Conservation (phyloP, 2,797 vertebrate genomes). For the Galaxias olidus region DNA sequence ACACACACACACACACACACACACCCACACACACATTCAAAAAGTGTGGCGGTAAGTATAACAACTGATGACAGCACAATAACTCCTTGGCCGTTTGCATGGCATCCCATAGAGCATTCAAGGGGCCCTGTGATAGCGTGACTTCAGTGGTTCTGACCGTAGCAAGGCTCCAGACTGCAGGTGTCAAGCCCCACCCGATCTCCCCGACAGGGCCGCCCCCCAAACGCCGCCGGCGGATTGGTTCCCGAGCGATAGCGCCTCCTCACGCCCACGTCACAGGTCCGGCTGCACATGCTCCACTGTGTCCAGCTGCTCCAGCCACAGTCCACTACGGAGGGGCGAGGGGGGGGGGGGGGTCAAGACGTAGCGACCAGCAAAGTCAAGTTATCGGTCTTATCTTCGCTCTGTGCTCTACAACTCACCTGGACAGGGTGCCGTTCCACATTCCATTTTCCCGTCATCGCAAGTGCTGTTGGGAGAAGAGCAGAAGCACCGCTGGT, state of each 20-base stretch:
- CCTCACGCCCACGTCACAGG: slow-evolving; percentile 83
- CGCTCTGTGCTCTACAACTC: slow-evolving; percentile 8
- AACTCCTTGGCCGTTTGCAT: no score
- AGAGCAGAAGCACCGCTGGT: slow-evolving; percentile 22
- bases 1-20: background rate
- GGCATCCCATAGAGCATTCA: no score
- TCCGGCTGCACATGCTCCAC: slow-evolving; percentile 85
- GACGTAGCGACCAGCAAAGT: background rate
- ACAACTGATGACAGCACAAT: no score
- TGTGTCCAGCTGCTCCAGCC: slow-evolving; percentile 86
- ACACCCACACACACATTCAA: background rate
- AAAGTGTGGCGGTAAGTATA: no score
- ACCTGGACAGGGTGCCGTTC: slow-evolving; percentile 80
- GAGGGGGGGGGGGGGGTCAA: background rate
- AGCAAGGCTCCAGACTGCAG: slow-evolving; percentile 83
- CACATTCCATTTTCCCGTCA: slow-evolving; percentile 82
- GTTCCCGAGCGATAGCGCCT: slow-evolving; percentile 78
- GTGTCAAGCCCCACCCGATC: slow-evolving; percentile 78
- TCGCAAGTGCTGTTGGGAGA: slow-evolving; percentile 76
- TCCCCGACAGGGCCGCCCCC: slow-evolving; percentile 78
- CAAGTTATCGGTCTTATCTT: background rate
- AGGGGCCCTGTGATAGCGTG: no score
- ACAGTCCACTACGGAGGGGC: slow-evolving; percentile 77
- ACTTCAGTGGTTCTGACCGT: slow-evolving; percentile 60
- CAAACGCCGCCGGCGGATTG: slow-evolving; percentile 68